Base-by-base conservation (phyloP, 2,888 invertebrate species). In the Notodonta ziczac region DNA sequence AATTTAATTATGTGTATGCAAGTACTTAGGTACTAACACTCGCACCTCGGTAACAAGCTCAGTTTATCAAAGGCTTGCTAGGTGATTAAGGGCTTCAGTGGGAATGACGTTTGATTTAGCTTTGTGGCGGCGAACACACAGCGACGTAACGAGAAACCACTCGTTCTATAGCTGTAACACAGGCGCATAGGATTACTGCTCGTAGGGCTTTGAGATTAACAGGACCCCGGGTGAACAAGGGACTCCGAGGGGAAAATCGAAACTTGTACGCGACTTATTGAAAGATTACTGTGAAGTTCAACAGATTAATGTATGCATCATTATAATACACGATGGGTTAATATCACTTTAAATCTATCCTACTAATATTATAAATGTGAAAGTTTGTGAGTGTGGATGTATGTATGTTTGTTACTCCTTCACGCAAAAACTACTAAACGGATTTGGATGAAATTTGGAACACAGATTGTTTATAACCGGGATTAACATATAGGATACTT, bases 21-120 rank as follows among this genome's bases (percentile, higher is more conserved):
- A 32, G 35, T 66, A 35, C 67, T 69, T 7, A 54, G n/a, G 46
- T 66, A 35, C 67, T 69, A 68, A 64, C 67, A 68, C 65, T 13
- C 53, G 53, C 57, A 60, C 62, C 64, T 61, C 68, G 60, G 72
- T 72, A 73, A 72, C 74, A 77, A 69, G 77, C 78, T 85, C 76
- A 74, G 81, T 83, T 82, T 83, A 81, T 87, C 87, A 87, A 88
- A 87, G 85, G 84, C 81, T 75, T 77, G 78, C 76, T 67, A 74
- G 78, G 83, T 85, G 84, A 85, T 88, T 86, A 88, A 83, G 85
- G 83, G 82, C 79, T 86, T 82, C 81, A 75, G 76, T 85, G 84
- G 78, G 75, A 87, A 85, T 87, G 84, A 85, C 87, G 81, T 86
- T 86, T 87, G 88, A 88, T 86, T 86, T 84, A 83, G 84, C 86